phyloP scores from a whole-genome alignment of 2,888 invertebrate genomes.

The Spisula subtruncata region DNA sequence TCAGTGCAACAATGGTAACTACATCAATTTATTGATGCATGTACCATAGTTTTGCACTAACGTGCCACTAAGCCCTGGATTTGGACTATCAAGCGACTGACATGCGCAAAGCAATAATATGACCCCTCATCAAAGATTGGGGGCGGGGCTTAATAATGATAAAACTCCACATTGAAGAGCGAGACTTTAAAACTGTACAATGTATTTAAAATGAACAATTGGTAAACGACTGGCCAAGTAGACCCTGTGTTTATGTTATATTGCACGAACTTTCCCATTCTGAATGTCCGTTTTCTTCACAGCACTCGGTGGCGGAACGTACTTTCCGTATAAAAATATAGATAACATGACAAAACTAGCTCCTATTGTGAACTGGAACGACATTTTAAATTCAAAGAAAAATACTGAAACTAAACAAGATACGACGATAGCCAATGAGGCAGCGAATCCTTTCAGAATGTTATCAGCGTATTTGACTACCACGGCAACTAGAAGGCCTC shows the following conservation, averaged over 20 bases:
- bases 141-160: too few species aligned
- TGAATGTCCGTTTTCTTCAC: constrained; percentile 35
- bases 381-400: constrained; percentile 95
- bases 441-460: constrained; percentile 97
- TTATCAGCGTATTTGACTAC: constrained; percentile 99
- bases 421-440: constrained; percentile 98
- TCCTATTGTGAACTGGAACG: constrained; percentile 94
- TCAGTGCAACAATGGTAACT: too few species aligned
- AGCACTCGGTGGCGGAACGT: constrained; percentile 61
- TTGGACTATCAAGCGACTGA: too few species aligned
- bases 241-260: constrained; percentile 31
- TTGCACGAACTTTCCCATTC: constrained; percentile 64
- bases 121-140: too few species aligned
- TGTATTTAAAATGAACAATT: neutral
- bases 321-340: constrained; percentile 94
- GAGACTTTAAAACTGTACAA: neutral
- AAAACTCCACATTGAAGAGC: neutral
- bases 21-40: too few species aligned
- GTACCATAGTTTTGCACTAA: too few species aligned
- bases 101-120: too few species aligned
- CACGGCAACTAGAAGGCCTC: constrained; percentile 98
- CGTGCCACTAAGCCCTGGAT: too few species aligned
- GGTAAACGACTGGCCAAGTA: neutral
- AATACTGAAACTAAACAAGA: constrained; percentile 98
- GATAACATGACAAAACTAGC: constrained; percentile 96